Conservation (phyloP, 1,140 invertebrate species). For the Chironomus tepperi region DNA sequence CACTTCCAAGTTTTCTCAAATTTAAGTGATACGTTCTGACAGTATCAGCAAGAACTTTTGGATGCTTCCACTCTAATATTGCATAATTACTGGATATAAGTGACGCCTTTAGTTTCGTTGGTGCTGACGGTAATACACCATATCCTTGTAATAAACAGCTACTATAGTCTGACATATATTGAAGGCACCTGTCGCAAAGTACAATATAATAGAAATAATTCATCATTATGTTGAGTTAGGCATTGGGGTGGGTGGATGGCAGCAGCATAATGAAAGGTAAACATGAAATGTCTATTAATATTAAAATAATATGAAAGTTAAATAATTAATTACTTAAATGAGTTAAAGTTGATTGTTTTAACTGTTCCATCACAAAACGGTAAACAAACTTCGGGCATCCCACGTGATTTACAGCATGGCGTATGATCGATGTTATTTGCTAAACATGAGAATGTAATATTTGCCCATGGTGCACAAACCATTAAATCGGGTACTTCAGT, state of each 20-base stretch:
- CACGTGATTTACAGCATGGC: slow-evolving; percentile 63
- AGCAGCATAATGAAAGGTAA: too few relatives aligned
- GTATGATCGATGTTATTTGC: slow-evolving; percentile 73
- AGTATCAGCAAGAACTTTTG: slow-evolving; percentile 57
- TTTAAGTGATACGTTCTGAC: slow-evolving; percentile 60
- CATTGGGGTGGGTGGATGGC: too few relatives aligned
- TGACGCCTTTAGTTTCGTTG: slow-evolving; percentile 54
- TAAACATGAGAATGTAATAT: slow-evolving; percentile 66
- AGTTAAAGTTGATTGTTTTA: slow-evolving; percentile 65
- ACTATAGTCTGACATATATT: slow-evolving; percentile 67
- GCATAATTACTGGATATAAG: slow-evolving; percentile 65
- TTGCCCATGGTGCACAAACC: slow-evolving; percentile 77
- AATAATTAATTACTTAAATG: slow-evolving; percentile 58
- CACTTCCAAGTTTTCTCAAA: slow-evolving; percentile 47
- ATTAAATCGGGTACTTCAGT: slow-evolving; percentile 63
- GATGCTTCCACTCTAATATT: slow-evolving; percentile 68
- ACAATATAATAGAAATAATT: neutral
- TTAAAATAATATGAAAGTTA: neutral
- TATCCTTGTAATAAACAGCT: slow-evolving; percentile 75
- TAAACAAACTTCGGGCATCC: slow-evolving; percentile 62
- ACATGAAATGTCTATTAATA: neutral
- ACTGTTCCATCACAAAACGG: slow-evolving; percentile 68
- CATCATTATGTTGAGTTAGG: neutral
- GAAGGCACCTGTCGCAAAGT: slow-evolving; percentile 54
- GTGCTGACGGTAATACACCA: slow-evolving; percentile 65